Conservation (phyloP, 2,797 vertebrate species). For the Mormyrus proboscirostris region DNA sequence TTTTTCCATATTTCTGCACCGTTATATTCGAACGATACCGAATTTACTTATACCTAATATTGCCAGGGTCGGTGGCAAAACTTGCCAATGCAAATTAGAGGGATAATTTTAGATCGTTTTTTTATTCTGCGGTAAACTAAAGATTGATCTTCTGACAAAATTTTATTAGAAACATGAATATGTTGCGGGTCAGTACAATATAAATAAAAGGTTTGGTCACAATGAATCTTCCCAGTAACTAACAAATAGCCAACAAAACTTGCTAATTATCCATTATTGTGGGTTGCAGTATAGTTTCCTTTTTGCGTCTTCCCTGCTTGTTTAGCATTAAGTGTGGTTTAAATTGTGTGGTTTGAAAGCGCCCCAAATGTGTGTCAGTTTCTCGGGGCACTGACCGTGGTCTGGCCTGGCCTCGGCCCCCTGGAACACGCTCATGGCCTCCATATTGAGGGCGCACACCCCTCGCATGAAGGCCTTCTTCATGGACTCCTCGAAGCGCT, state of each 20-base stretch:
- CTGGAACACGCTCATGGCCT: slow-evolving; percentile 90
- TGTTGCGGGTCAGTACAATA: not conserved
- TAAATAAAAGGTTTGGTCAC: not conserved
- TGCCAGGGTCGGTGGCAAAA: not conserved
- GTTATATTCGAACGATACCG: not conserved
- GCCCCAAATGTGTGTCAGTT: not conserved
- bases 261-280: too few species aligned
- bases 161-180: not conserved
- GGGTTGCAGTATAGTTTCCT: not conserved
- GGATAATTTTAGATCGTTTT: not conserved
- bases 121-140: not conserved
- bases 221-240: not conserved
- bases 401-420: slow-evolving; percentile 58
- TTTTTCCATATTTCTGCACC: not conserved
- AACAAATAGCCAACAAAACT: not conserved
- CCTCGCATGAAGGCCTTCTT: slow-evolving; percentile 98
- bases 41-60: not conserved
- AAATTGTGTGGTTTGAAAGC: not conserved
- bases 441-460: slow-evolving; percentile 91
- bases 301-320: not conserved
- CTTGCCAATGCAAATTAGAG: not conserved
- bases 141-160: not conserved
- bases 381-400: slow-evolving; percentile 47
- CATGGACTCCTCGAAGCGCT: slow-evolving; percentile 84
- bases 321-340: not conserved